Base-by-base conservation (phyloP, 2,888 invertebrate species). In the Cantharis lateralis region DNA sequence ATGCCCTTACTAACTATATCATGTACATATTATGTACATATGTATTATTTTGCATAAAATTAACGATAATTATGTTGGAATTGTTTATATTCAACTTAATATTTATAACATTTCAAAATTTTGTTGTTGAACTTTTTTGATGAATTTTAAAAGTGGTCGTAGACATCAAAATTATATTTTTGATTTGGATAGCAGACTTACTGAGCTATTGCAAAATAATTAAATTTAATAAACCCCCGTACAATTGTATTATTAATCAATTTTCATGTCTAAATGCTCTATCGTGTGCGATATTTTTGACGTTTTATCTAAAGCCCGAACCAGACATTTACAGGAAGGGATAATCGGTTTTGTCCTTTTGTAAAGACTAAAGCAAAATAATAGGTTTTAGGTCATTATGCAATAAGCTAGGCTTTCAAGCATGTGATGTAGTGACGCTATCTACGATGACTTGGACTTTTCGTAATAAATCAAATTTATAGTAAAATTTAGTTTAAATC, bases 321-420 rank as follows among this genome's bases (percentile, higher is more conserved):
- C 18, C 18, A 66, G 64, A 66, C 64, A 66, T 66, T 66, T 66
- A 66, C n/a, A 66, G 64, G 24, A 66, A 66, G 48, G 64, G 64
- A 66, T 66, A 66, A 66, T 66, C 64, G 64, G 64, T 66, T 66
- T 66, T 18, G 64, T 66, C 64, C 64, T 66, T 66, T 66, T 66
- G 24, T 66, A 66, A 66, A 66, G 64, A 66, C 64, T 66, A 66
- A 66, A 66, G 24, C 64, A 66, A 66, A 66, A 66, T 66, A 66
- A 66, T 66, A 66, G 64, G 64, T 24, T 66, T 66, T 66, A 66
- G 64, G 64, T 66, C 64, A 66, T 66, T 66, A 66, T 66, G 64
- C 64, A 66, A 66, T 66, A 66, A 66, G 64, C 64, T 24, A 66
- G n/a, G 64, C 64, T 66, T 66, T 66, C 24, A 66, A 66, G 64